Percentiles rank a stretch among this genome's conserved stretches.
Evolutionary conservation across 2,888 invertebrate genomes (phyloP).

Genomic region (Catocala sponsa): DNA sequence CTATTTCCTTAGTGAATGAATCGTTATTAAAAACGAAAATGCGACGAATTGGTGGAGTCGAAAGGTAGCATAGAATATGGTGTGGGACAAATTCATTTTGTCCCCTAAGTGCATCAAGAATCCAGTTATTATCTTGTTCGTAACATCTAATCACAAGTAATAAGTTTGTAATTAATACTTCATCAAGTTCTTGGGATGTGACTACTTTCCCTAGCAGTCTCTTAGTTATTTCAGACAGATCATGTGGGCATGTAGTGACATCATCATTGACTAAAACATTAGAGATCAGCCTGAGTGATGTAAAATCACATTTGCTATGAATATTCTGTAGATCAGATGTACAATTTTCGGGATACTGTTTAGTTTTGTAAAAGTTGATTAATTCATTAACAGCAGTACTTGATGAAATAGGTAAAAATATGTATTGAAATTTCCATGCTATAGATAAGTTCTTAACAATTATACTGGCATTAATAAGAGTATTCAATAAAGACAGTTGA

Average conservation of each 20-base stretch:
- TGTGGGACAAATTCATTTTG: slow-evolving; percentile 72
- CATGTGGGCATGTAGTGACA: slow-evolving; percentile 15
- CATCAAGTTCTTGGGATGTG: slow-evolving; percentile 74
- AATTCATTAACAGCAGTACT: slow-evolving; percentile 72
- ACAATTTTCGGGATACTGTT: slow-evolving; percentile 30
- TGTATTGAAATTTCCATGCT: slow-evolving; percentile 82
- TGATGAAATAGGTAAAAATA: slow-evolving; percentile 79
- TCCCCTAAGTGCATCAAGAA: slow-evolving; percentile 71
- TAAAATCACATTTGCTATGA: slow-evolving; percentile 70
- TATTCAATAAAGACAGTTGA: slow-evolving; percentile 68
- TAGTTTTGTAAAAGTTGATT: slow-evolving; percentile 64
- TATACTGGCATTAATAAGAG: slow-evolving; percentile 71
- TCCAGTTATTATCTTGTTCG: slow-evolving; percentile 63
- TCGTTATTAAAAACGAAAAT: slow-evolving; percentile 65
- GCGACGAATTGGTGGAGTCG: slow-evolving; percentile 65
- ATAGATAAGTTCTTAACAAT: slow-evolving; percentile 76
- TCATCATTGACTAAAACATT: slow-evolving; percentile 52
- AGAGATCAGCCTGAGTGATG: slow-evolving; percentile 70
- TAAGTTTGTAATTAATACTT: slow-evolving; percentile 70
- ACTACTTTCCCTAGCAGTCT: slow-evolving; percentile 71
- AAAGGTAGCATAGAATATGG: slow-evolving; percentile 65
- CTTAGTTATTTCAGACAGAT: slow-evolving; percentile 49
- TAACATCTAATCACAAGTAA: slow-evolving; percentile 64
- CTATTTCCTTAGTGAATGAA: slow-evolving; percentile 58
- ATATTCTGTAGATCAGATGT: slow-evolving; percentile 46